These are phyloP conservation scores for Smittia aterrima DNA, from an alignment of 2,888 invertebrate genomes.

Conservation along the genomic window DNA sequence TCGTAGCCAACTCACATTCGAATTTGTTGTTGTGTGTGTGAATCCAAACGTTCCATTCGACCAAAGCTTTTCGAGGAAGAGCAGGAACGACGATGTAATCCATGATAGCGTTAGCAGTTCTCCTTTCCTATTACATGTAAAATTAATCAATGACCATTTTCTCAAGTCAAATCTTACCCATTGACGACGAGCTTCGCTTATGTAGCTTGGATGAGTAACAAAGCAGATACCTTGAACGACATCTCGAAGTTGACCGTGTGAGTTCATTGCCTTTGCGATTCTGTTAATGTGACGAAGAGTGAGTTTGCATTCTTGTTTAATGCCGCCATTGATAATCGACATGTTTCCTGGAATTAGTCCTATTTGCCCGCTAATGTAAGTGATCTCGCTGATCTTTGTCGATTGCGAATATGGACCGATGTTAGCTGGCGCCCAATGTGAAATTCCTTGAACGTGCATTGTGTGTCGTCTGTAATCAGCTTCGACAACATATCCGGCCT, in stretches of 20 bases:
- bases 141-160: background rate
- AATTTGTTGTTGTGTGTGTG: constrained; percentile 83
- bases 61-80: constrained; percentile 74
- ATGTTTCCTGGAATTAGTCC: constrained; percentile 81
- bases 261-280: constrained; percentile 76
- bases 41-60: constrained; percentile 94
- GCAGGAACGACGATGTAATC: constrained; percentile 81
- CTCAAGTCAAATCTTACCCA: constrained; percentile 56
- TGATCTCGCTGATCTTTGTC: constrained; percentile 75
- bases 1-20: constrained; percentile 53
- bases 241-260: constrained; percentile 74
- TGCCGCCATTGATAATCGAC: constrained; percentile 72
- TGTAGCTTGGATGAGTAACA: constrained; percentile 68
- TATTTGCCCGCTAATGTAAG: constrained; percentile 89
- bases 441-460: constrained; percentile 93
- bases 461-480: constrained; percentile 60
- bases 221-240: constrained; percentile 88
- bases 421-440: constrained; percentile 97
- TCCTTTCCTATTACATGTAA: constrained; percentile 54
- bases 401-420: constrained; percentile 96
- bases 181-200: constrained; percentile 73
- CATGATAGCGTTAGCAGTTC: constrained; percentile 81
- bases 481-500: constrained; percentile 47
- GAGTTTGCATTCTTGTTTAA: constrained; percentile 77
- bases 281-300: constrained; percentile 80